Evolutionary conservation across 2,113 vertebrate species (phyloP).

Genomic region (Pachycephala philippinensis): DNA sequence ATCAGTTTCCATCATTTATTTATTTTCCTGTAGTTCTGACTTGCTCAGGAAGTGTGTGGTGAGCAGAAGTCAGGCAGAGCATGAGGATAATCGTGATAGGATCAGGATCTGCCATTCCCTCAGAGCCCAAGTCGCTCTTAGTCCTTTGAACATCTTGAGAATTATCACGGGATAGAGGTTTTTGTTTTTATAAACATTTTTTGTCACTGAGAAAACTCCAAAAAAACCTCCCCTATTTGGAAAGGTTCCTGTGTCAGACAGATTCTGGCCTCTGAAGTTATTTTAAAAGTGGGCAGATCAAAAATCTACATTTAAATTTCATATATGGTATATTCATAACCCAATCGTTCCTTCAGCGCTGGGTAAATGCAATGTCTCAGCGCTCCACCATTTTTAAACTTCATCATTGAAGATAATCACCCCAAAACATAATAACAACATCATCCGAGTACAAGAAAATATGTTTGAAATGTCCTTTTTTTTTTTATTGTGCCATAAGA

Average conservation of each 20-base stretch:
- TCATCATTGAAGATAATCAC: slow-evolving; percentile 27
- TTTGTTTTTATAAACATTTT: background rate
- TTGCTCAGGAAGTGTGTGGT: background rate
- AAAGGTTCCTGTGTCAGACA: background rate
- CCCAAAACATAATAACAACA: slow-evolving; percentile 39
- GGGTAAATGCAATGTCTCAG: slow-evolving; percentile 4
- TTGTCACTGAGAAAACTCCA: background rate
- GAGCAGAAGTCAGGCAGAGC: background rate
- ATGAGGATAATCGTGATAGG: background rate
- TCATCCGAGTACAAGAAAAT: slow-evolving; percentile 30
- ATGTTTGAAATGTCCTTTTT: slow-evolving; percentile 38
- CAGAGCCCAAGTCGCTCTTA: background rate
- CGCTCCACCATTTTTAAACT: slow-evolving; percentile 24
- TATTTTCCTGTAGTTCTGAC: background rate
- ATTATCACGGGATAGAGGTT: fast-evolving
- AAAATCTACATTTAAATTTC: background rate
- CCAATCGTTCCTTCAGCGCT: background rate
- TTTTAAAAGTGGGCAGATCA: background rate
- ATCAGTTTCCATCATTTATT: background rate
- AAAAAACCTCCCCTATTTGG: background rate
- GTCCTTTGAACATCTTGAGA: background rate
- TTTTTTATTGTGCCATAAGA: slow-evolving; percentile 49
- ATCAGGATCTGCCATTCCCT: background rate
- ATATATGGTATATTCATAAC: background rate
- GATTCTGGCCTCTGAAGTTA: background rate